phyloP scores from a whole-genome alignment of 1,140 invertebrate species.

The Diprion similis region DNA sequence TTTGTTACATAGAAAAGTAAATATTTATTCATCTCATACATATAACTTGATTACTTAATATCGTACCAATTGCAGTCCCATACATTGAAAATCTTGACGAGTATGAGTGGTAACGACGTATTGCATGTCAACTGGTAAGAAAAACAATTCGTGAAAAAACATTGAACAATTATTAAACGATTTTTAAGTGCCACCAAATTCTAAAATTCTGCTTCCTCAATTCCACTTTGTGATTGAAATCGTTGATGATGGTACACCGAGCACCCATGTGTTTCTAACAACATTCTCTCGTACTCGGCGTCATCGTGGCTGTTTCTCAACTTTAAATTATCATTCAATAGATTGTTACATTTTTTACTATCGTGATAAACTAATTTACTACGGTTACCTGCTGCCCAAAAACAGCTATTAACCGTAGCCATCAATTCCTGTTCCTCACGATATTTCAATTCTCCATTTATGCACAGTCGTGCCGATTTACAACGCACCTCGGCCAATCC shows the following conservation, averaged over 20 bases:
- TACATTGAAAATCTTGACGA: slow-evolving; percentile 34
- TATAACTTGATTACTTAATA: slow-evolving; percentile 14
- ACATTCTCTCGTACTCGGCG: slow-evolving; percentile 48
- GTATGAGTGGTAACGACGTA: slow-evolving; percentile 24
- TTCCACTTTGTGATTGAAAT: slow-evolving; percentile 34
- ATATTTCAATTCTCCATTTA: slow-evolving; percentile 18
- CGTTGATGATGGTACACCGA: slow-evolving; percentile 47
- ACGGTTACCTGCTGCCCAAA: slow-evolving; percentile 42
- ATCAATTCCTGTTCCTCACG: slow-evolving; percentile 19
- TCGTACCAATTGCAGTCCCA: slow-evolving; percentile 10
- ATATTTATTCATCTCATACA: slow-evolving; percentile 22
- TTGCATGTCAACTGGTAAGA: slow-evolving; percentile 27
- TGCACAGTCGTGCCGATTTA: slow-evolving; percentile 38
- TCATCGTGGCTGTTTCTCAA: slow-evolving; percentile 21
- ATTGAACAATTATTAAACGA: slow-evolving; percentile 12
- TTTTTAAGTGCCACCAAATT: background rate
- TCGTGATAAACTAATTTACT: slow-evolving; percentile 35
- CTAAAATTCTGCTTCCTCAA: slow-evolving; percentile 48
- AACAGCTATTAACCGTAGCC: slow-evolving; percentile 28
- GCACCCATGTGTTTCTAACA: slow-evolving; percentile 55
- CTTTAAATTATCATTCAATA: slow-evolving; percentile 20
- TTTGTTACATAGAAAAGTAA: slow-evolving; percentile 22
- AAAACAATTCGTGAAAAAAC: slow-evolving; percentile 28
- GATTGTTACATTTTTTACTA: slow-evolving; percentile 31
- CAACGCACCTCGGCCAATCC: slow-evolving; percentile 42